These are phyloP conservation scores for Hyphantria cunea DNA, from an alignment of 1,140 invertebrate genomes.

Conservation along the genomic window DNA sequence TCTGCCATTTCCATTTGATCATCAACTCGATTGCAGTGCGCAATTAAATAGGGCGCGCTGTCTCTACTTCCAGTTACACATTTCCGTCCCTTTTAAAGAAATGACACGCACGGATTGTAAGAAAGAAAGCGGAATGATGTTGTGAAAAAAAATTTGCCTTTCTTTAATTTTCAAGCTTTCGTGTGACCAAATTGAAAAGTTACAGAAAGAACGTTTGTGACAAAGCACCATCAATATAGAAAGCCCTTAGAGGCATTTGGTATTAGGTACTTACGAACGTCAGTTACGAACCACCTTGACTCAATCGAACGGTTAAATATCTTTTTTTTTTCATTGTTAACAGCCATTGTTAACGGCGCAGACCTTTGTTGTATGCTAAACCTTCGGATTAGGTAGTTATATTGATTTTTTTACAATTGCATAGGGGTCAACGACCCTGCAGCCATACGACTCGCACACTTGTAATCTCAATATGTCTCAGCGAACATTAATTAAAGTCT, in stretches of 20 bases:
- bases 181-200: too few relatives aligned
- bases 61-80: neutral
- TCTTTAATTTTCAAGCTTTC: too few relatives aligned
- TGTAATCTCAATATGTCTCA: slow-evolving; percentile 25
- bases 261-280: too few relatives aligned
- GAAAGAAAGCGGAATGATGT: too few relatives aligned
- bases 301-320: slow-evolving; percentile 43
- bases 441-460: slow-evolving; percentile 21
- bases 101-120: too few relatives aligned
- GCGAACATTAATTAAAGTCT: slow-evolving; percentile 13
- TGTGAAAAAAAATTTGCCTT: too few relatives aligned
- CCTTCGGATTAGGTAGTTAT: slow-evolving; percentile 32
- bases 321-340: slow-evolving; percentile 41
- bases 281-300: slow-evolving; percentile 37
- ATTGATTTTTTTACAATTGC: slow-evolving; percentile 45
- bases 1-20: too few relatives aligned
- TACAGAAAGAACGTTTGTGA: slow-evolving; percentile 1
- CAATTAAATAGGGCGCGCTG: slow-evolving; percentile 24
- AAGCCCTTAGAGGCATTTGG: too few relatives aligned
- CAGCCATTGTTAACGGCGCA: slow-evolving; percentile 37
- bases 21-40: too few relatives aligned
- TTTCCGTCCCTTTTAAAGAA: too few relatives aligned
- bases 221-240: slow-evolving; percentile 21
- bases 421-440: slow-evolving; percentile 36
- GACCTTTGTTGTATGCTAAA: slow-evolving; percentile 38